phyloP scores from a whole-genome alignment of 2,888 invertebrate genomes.

The Caenorhabditis sp. region DNA sequence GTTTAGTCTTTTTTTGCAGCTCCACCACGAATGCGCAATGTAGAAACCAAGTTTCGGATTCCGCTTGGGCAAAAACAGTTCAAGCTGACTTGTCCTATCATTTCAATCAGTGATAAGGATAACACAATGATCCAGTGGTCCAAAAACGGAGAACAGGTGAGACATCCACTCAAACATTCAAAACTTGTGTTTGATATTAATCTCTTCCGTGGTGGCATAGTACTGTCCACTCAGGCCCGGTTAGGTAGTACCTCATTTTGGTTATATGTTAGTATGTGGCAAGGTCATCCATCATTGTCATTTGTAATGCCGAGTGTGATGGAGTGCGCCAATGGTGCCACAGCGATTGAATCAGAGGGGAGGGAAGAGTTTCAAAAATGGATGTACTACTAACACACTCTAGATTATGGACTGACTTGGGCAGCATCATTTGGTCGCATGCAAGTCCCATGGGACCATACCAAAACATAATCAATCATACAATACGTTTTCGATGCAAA shows the following conservation, averaged over 20 bases:
- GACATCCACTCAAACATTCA: background rate
- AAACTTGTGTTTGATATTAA: background rate
- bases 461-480: conserved; percentile 60
- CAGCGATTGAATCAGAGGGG: conserved; percentile 62
- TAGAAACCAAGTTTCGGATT: conserved; percentile 76
- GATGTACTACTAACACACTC: conserved; percentile 53
- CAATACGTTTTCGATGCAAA: conserved; percentile 50
- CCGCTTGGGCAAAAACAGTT: conserved; percentile 78
- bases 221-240: conserved; percentile 30
- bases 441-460: conserved; percentile 34
- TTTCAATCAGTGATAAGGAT: conserved; percentile 68
- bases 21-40: conserved; percentile 75
- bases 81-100: conserved; percentile 78
- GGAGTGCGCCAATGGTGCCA: conserved; percentile 60
- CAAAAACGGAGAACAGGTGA: conserved; percentile 79
- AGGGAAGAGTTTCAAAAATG: conserved; percentile 49
- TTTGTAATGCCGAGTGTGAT: conserved; percentile 67
- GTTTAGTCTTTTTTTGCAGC: conserved; percentile 66
- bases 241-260: conserved; percentile 56
- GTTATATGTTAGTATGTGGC: conserved; percentile 64
- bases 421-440: conserved; percentile 29
- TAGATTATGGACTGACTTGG: conserved; percentile 52
- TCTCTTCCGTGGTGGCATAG: no score
- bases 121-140: conserved; percentile 79
- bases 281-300: conserved; percentile 69